Evolutionary conservation across 2,888 invertebrate genomes (phyloP).

Genomic region (Heliconius ismenius): DNA sequence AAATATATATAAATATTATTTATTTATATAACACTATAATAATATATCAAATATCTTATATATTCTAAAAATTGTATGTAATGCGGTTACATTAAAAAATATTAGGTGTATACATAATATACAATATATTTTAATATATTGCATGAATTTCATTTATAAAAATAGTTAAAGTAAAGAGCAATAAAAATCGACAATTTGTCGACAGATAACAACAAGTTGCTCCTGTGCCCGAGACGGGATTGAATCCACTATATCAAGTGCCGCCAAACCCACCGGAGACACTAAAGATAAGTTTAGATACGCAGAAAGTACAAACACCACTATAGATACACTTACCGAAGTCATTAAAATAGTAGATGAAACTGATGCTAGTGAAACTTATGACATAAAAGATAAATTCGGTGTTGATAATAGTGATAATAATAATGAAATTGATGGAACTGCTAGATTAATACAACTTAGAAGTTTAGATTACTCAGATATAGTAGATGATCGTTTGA

Average conservation of each 20-base stretch:
- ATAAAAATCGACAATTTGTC: conserved; percentile 61
- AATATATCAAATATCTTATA: neutral
- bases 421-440: conserved; percentile 66
- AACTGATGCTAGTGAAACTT: conserved; percentile 53
- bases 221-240: conserved; percentile 61
- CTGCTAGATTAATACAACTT: conserved; percentile 64
- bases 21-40: neutral
- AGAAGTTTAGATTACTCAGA: conserved; percentile 67
- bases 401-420: conserved; percentile 63
- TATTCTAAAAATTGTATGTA: too few species aligned
- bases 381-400: conserved; percentile 53
- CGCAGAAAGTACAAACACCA: conserved; percentile 41
- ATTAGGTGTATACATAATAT: too few species aligned
- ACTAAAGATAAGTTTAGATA: conserved; percentile 40
- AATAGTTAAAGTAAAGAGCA: conserved; percentile 44
- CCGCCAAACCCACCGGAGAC: conserved; percentile 66
- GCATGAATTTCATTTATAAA: conserved; percentile 6
- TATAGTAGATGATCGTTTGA: conserved; percentile 66
- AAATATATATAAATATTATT: neutral
- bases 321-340: conserved; percentile 51
- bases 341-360: conserved; percentile 48
- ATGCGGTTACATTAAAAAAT: too few species aligned
- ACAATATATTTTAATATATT: conserved; percentile 3
- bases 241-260: conserved; percentile 66
- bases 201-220: conserved; percentile 68